Evolutionary conservation across 2,888 invertebrate species (phyloP), one percentile per base, ranked within the genome.

Genomic region (Malthinus flaveolus): DNA sequence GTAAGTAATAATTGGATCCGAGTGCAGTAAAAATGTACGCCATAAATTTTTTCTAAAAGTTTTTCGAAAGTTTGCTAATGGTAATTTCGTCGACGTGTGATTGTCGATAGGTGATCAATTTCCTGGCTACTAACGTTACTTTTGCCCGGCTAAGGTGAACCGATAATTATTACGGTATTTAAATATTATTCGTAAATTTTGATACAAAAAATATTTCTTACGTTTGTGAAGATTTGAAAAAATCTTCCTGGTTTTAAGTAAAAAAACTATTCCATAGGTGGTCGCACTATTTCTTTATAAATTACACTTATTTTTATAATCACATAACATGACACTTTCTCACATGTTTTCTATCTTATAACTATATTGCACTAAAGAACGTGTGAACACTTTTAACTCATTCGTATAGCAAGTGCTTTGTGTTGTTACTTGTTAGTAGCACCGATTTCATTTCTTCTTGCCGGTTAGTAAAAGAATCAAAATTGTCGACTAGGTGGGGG

Each of bases 371-470:
- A 42, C 39, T 42, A 11, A 37, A 46, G 32, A 37, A 46, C 32
- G 23, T 53, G 33, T 32, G 32, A 42, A 42, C 47, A 23, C 47
- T 32, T 54, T 54, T 46, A 47, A 47, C 55, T 49, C 34, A 33
- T 33, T 48, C 44, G 55, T 49, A 48, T 39, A 44, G 48, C 37
- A 44, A 49, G 49, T 55, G 49, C 49, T 55, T 49, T 42, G 39
- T 42, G 39, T 42, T 23, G 39, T 23, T 23, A 23, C 23, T 23
- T 23, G 23, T 23, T 23, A 42, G 39, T 42, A 42, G 39, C 15
- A 42, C 39, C 39, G 39, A 42, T 42, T 42, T 42, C 39, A 42
- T 42, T 15, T 42, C 23, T 23, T 42, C 39, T 42, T 11, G 23
- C 15, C 39, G 15, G 15, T 42, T 42, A 9, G 23, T 23, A 23